phyloP scores from a whole-genome alignment of 2,797 vertebrate genomes.

The Poecilia picta region DNA sequence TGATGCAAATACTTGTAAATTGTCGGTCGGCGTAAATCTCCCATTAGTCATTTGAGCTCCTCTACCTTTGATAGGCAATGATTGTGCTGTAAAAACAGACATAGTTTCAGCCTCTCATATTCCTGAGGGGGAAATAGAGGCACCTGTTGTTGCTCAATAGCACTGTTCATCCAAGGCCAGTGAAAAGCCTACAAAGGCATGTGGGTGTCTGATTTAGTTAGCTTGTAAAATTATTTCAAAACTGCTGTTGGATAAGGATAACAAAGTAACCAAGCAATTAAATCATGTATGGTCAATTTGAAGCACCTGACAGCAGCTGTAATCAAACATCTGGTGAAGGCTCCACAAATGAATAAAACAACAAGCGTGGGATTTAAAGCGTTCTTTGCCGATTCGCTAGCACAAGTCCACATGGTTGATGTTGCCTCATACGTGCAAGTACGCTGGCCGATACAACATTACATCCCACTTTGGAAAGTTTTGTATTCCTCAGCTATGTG shows the following conservation, averaged over 20 bases:
- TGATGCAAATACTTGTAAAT: conserved; percentile 37
- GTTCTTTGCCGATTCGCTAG: conserved; percentile 3
- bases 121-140: conserved; percentile 55
- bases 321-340: conserved; percentile 71
- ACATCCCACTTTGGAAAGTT: conserved; percentile 17
- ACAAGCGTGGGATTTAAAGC: conserved; percentile 19
- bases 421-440: conserved; percentile 13
- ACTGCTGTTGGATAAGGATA: conserved; percentile 74
- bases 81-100: conserved; percentile 65
- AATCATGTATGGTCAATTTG: conserved; percentile 73
- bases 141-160: conserved; percentile 70
- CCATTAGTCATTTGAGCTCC: conserved; percentile 59
- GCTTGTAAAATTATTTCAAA: conserved; percentile 76
- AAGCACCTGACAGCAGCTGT: conserved; percentile 77
- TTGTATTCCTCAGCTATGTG: conserved; percentile 24
- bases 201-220: conserved; percentile 78
- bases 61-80: conserved; percentile 54
- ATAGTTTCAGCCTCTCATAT: conserved; percentile 44
- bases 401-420: background rate
- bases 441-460: conserved; percentile 4
- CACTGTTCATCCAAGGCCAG: conserved; percentile 66
- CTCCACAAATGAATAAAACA: conserved; percentile 18
- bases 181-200: conserved; percentile 68
- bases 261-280: conserved; percentile 78
- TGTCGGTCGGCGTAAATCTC: conserved; percentile 44